Evolutionary conservation across 2,797 vertebrate species (phyloP).

Genomic region (Synaphobranchus kaupii): DNA sequence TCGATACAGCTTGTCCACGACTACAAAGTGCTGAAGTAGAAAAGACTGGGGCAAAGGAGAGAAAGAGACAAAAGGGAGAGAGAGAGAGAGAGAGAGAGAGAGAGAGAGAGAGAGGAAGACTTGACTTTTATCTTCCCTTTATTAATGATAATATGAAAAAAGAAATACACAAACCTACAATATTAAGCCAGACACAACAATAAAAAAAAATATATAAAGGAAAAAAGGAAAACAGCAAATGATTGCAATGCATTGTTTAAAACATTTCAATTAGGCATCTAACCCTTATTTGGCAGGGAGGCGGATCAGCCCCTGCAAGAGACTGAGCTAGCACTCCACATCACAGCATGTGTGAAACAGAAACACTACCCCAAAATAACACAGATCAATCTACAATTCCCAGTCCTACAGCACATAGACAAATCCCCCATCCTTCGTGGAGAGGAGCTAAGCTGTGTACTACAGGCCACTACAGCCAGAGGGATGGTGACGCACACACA

Average conservation of each 20-base stretch:
- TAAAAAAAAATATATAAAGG: background rate
- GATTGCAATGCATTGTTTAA: background rate
- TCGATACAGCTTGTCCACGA: background rate
- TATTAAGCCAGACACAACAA: background rate
- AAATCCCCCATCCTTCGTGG: background rate
- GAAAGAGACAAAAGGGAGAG: background rate
- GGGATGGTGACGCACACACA: background rate
- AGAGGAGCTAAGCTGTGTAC: background rate
- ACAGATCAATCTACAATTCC: background rate
- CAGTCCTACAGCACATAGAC: background rate
- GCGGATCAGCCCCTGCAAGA: background rate
- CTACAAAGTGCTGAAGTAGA: conserved; percentile 7
- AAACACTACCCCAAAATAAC: conserved; percentile 9
- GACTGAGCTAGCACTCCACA: background rate
- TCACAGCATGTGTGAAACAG: background rate
- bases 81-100: background rate
- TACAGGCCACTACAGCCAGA: background rate
- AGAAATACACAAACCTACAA: background rate
- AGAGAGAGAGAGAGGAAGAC: background rate
- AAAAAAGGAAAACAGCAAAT: background rate
- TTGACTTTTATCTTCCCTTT: background rate
- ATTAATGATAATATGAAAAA: background rate
- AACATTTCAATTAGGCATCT: background rate
- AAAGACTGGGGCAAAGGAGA: background rate
- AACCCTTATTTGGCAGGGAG: background rate